phyloP scores from a whole-genome alignment of 2,797 vertebrate species.

The Syndactyla subalaris region DNA sequence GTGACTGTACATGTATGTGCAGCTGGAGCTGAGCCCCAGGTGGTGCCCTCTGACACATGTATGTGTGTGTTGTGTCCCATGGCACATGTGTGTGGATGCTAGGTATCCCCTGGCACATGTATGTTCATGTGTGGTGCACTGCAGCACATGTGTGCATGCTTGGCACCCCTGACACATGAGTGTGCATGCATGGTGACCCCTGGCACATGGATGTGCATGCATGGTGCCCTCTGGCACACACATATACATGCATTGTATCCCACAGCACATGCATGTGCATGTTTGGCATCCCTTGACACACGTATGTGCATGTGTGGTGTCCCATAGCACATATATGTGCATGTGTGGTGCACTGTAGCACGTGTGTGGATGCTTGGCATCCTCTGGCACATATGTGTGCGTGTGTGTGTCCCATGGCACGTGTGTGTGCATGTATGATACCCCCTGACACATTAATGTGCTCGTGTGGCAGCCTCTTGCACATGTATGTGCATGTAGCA shows the following conservation, averaged over 20 bases:
- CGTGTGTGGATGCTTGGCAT: background rate
- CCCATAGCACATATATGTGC: background rate
- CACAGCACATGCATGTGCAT: background rate
- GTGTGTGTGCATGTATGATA: too few species aligned
- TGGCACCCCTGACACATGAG: background rate
- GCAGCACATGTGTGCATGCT: background rate
- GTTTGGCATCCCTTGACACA: background rate
- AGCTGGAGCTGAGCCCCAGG: background rate
- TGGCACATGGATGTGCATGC: background rate
- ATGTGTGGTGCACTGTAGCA: background rate
- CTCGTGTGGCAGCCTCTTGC: too few species aligned
- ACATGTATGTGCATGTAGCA: too few species aligned
- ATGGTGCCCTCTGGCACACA: background rate
- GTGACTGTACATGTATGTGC: rapidly evolving
- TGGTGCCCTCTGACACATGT: background rate
- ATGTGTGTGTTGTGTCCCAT: background rate
- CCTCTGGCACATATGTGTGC: background rate
- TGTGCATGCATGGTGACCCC: background rate
- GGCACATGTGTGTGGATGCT: background rate
- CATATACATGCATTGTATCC: background rate
- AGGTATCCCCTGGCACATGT: rapidly evolving
- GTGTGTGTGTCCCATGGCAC: too few species aligned
- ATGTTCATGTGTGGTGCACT: too few species aligned
- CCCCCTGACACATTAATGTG: too few species aligned
- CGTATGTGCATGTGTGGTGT: too few species aligned